Evolutionary conservation across 2,797 vertebrate genomes (phyloP), one percentile per base, ranked within the genome.

Genomic region (Rhinatrema bivittatum): DNA sequence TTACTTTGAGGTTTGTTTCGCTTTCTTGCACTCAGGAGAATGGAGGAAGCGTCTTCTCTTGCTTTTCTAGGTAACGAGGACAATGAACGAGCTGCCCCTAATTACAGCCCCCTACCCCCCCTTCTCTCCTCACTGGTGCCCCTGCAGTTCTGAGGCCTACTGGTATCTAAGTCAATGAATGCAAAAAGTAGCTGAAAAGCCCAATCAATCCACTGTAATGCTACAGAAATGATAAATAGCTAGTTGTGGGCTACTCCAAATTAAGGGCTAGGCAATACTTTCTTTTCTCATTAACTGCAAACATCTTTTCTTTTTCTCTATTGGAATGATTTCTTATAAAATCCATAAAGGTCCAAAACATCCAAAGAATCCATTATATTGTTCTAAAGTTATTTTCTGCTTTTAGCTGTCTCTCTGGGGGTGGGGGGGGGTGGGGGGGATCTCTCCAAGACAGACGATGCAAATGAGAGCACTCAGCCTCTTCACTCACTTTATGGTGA

Each of bases 71-170:
- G 39, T 24, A 26, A 30, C 28, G 19, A 19, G 24, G 10, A 42
- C 50, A 34, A 50, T 49, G 46, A 50, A 42, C 23, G 26, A 28
- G n/a, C n/a, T n/a, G n/a, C n/a, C n/a, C n/a, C n/a, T n/a, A n/a
- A n/a, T n/a, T n/a, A n/a, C n/a, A n/a, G n/a, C n/a, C n/a, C n/a
- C n/a, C n/a, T n/a, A n/a, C n/a, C n/a, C n/a, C n/a, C n/a, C n/a
- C n/a, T n/a, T 36, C 33, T 35, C n/a, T 23, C 36, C 33, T 36
- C 25, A 26, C 23, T n/a, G 21, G 9, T n/a, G n/a, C 36, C 16
- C 12, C n/a, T 27, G 34, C 20, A 4, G 35, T 16, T 10, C 34
- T 23, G 18, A 24, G n/a, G 22, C 22, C 22, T 20, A 37, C 22
- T 32, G 38, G 36, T 29, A 30, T 21, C n/a, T n/a, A n/a, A n/a